Conservation (phyloP, 2,888 invertebrate genomes). For the Scrobipalpa atriplicella region DNA sequence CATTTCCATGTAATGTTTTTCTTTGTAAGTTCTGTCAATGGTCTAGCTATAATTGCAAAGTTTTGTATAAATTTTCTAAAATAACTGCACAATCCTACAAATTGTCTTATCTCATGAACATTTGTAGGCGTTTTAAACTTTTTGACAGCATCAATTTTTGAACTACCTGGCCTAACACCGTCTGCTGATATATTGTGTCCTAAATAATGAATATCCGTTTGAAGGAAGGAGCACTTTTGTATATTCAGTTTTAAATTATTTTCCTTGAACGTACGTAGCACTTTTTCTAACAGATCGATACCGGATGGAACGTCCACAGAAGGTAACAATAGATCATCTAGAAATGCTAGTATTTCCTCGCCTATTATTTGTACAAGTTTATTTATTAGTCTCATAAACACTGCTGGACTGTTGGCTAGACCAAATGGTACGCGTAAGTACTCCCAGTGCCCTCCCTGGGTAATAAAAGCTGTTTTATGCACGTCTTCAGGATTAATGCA, state of each 20-base stretch:
- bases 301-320: too few relatives aligned
- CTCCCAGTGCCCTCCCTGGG: constrained; percentile 12
- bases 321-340: too few relatives aligned
- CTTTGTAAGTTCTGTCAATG: constrained; percentile 40
- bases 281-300: too few relatives aligned
- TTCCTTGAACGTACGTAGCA: too few relatives aligned
- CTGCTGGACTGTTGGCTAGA: constrained; percentile 11
- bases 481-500: too few relatives aligned
- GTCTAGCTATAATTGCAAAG: constrained; percentile 30
- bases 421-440: constrained; percentile 17
- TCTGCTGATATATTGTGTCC: constrained; percentile 40
- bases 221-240: constrained; percentile 40
- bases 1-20: constrained; percentile 38
- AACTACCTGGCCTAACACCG: constrained; percentile 37
- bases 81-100: constrained; percentile 28
- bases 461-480: constrained; percentile 22
- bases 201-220: constrained; percentile 34
- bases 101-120: constrained; percentile 25
- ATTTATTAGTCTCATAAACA: background rate
- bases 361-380: background rate
- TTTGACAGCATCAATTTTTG: constrained; percentile 37
- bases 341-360: too few relatives aligned
- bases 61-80: too few relatives aligned
- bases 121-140: background rate
- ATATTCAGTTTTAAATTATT: constrained; percentile 41